Conservation (phyloP, 2,113 vertebrate genomes). For the Scophthalmus maximus region DNA sequence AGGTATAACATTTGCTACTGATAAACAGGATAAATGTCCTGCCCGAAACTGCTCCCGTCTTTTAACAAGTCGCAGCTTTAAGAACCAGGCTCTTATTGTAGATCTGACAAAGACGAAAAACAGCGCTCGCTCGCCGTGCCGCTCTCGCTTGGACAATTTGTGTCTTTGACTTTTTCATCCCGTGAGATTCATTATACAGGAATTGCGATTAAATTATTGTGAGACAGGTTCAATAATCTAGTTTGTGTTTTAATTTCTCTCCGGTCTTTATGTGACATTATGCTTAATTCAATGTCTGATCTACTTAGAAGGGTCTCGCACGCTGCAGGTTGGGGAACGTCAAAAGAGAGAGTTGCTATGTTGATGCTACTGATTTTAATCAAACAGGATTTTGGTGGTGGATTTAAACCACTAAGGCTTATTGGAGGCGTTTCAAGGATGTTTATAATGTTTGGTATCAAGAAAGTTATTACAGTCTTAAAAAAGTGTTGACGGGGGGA, state of each 20-base stretch:
- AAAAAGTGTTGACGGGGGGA: neutral
- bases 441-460: conserved; percentile 43
- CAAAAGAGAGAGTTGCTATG: neutral
- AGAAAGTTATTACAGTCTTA: conserved; percentile 12
- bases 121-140: conserved; percentile 1
- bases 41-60: neutral
- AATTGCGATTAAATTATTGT: neutral
- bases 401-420: conserved; percentile 22
- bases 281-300: conserved; percentile 12
- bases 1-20: conserved; percentile 54
- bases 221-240: neutral
- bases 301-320: conserved; percentile 11
- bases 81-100: conserved; percentile 15
- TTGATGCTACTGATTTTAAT: conserved; percentile 62
- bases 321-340: conserved; percentile 31
- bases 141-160: neutral
- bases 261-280: neutral
- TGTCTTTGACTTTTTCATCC: neutral
- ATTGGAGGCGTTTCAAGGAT: neutral
- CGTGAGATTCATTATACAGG: conserved; percentile 4
- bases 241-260: conserved; percentile 13
- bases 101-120: conserved; percentile 8
- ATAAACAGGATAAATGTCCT: conserved; percentile 19
- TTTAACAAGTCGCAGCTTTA: conserved; percentile 14
- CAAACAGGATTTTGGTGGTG: conserved; percentile 2